Evolutionary conservation across 2,797 vertebrate genomes (phyloP).

Genomic region (Tragelaphus oryx): DNA sequence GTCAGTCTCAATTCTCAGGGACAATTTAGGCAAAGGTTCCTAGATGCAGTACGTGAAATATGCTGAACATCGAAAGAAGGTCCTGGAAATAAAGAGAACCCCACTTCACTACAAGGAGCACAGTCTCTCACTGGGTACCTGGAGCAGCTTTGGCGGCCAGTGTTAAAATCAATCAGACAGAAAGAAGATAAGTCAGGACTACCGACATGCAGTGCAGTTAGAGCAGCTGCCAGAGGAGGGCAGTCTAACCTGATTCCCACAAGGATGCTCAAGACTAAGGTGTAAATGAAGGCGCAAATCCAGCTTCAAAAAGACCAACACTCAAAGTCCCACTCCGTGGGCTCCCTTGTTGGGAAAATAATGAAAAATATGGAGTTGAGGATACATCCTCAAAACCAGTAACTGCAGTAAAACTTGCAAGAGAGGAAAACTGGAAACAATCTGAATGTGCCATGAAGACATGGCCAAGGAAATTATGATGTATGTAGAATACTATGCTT

Average conservation of each 20-base stretch:
- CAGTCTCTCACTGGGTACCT: rapidly evolving
- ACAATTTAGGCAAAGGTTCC: background rate
- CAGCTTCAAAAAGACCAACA: background rate
- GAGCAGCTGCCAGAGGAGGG: slow-evolving; percentile 27
- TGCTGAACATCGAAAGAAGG: background rate
- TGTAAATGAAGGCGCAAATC: background rate
- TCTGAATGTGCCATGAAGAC: background rate
- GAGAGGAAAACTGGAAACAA: background rate
- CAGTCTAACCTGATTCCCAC: slow-evolving; percentile 4
- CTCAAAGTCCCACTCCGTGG: background rate
- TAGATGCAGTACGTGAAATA: background rate
- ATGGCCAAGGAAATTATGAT: background rate
- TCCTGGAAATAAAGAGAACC: background rate
- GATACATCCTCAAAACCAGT: background rate
- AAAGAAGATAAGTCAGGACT: background rate
- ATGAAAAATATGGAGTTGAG: background rate
- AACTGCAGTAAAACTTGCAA: background rate
- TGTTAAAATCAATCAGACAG: rapidly evolving
- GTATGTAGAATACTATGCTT: rapidly evolving
- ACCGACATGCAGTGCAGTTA: background rate
- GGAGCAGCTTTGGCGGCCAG: rapidly evolving
- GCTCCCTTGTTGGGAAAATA: background rate
- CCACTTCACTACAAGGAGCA: background rate
- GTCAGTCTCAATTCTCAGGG: background rate
- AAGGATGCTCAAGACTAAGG: rapidly evolving